A percentile compares a stretch with the other conserved stretches of the same genome.
Conservation (phyloP, 1,140 invertebrate genomes). For the Ylistrum balloti region DNA sequence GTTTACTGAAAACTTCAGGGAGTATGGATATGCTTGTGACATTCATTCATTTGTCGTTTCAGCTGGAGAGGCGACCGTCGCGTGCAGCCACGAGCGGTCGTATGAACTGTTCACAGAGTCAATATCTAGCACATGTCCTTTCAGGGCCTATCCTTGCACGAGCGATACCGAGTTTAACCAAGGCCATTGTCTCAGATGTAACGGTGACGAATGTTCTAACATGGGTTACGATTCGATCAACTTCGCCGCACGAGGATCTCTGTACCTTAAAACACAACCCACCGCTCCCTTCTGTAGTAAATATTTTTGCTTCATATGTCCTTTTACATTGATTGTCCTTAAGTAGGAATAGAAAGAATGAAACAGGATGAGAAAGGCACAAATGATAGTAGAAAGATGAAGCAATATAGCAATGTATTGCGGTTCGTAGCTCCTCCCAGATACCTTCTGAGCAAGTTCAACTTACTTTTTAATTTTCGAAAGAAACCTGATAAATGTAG, state of each 20-base stretch:
- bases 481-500: no score
- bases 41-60: conserved; percentile 34
- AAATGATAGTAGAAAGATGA: no score
- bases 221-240: conserved; percentile 74
- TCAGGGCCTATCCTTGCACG: conserved; percentile 86
- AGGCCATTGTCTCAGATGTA: conserved; percentile 91
- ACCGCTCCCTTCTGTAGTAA: conserved; percentile 66
- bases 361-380: no score
- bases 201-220: conserved; percentile 88
- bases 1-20: no score
- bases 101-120: conserved; percentile 94
- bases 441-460: no score
- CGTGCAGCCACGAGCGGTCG: conserved; percentile 93
- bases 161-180: conserved; percentile 87
- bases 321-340: no score
- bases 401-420: no score
- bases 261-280: conserved; percentile 65
- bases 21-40: no score
- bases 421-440: no score
- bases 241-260: conserved; percentile 58
- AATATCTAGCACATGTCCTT: conserved; percentile 89
- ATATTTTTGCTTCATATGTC: neutral
- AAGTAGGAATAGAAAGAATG: no score
- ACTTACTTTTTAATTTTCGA: no score
- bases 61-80: conserved; percentile 83